Base-by-base conservation (phyloP, 1,140 invertebrate genomes). In the Lineus longissimus region DNA sequence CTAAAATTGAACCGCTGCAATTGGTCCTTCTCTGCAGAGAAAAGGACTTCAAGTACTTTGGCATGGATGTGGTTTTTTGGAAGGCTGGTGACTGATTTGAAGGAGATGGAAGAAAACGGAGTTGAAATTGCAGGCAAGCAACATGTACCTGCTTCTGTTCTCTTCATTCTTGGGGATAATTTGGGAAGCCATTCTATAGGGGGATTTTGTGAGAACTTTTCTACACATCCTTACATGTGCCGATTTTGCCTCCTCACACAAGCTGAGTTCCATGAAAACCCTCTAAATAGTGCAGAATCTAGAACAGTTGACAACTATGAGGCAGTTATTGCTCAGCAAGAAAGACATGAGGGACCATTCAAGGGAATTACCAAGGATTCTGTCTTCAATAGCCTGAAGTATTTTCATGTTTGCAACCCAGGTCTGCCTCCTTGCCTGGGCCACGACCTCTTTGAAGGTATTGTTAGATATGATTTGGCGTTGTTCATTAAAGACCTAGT, bases 1-100 rank as follows among this genome's bases (percentile, higher is more conserved):
- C 57, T n/a, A 59, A 59, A 25, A 23, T 59, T 33, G 57, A 59
- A 27, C 57, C 30, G 17, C 33, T 59, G 57, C 57, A 31, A 40
- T 23, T 59, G 23, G 57, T 59, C 23, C 40, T 59, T 23, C 23
- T 59, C 11, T 59, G 57, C 30, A 59, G 29, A 23, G 57, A 59
- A 33, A 40, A 31, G 17, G 33, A 59, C 31, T 31, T 59, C 29
- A 59, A 59, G 30, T 15, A 31, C 29, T 59, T 59, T 59, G 29
- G 22, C 13, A 22, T 36, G 23, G 27, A 33, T 17, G 31, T 27
- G 2, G 15, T n/a, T 33, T 9, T 40, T 59, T 31, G 30, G 19
- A 27, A 22, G 23, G 29, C 25, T 51, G 4, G 47, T 51, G 6
- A 7, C n/a, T n/a, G 47, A 51, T 51, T 7, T 51, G n/a, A 51